Base-by-base conservation (phyloP, 2,888 invertebrate species). In the Cremastobaeus sp. region DNA sequence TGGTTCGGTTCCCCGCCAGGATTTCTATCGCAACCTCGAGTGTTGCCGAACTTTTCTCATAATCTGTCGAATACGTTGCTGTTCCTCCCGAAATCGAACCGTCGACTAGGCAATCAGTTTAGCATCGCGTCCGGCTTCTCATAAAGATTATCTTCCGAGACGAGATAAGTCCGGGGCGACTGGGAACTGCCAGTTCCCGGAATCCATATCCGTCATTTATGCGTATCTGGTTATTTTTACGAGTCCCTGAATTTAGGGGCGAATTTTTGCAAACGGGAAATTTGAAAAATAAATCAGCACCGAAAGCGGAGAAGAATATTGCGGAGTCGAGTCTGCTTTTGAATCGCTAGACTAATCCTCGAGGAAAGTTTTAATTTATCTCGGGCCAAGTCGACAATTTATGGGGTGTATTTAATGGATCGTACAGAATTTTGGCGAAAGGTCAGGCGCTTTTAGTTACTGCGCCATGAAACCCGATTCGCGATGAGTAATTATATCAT, bases 21-120 rank as follows among this genome's bases (percentile, higher is more conserved):
- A 64, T 50, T 71, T 62, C 62, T 64, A 54, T 47, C 50, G 62
- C 47, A 17, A 41, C 57, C 45, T 47, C 28, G 41, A 66, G 50
- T 14, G 45, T 47, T 43, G 45, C 55, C 45, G 45, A 71, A 75
- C 74, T 75, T 75, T 75, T 68, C 74, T 68, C 70, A 71, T 71
- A 75, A 71, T 75, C 66, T 64, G 15, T 41, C 52, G 45, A 60
- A 37, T 50, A 70, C 60, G 60, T 60, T 54, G 54, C 59, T 18
- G 41, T 74, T 69, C 59, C 39, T 18, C 14, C 9, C 12, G 15
- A 64, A 64, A 59, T 48, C 69, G 54, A 74, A 66, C 57, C 48
- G 45, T 32, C 50, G 43, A 70, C 65, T 57, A 15, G 41, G 57
- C 64, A 50, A 52, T 45, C 47, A 69, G 30, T 54, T 74, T 48